Base-by-base conservation (phyloP, 2,888 invertebrate species). In the Callyntrura sp. region DNA sequence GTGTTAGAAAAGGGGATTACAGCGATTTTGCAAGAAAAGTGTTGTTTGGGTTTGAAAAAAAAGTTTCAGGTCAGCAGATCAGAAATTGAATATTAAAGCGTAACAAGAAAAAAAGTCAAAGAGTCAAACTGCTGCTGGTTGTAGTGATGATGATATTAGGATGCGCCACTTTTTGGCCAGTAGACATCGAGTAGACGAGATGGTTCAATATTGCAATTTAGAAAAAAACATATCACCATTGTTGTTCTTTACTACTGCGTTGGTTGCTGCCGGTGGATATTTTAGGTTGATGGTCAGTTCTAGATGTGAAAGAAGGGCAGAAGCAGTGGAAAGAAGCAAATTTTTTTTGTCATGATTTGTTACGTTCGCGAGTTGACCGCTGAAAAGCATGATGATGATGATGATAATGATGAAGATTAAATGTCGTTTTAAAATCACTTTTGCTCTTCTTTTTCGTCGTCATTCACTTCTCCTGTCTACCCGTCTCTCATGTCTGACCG, bases 51-150 rank as follows among this genome's bases (percentile, higher is more conserved):
- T 35, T 4, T 28, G 28, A 2, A 14, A 9, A 65, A 25, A 12
- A 35, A 28, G 65, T 65, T 65, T 65, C 23, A 65, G 65, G 65
- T 65, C 65, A 65, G 14, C 65, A 65, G 65, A 65, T 65, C 65
- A 65, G 65, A 65, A 65, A 65, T 65, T 65, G 65, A 65, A 65
- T 65, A 65, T 65, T 28, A 25, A 8, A 12, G 62, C 11, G 23
- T 23, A 14, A 12, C 14, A 28, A 12, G 2, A n/a, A 12, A 65
- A 2, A 62, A 65, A 65, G 65, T 65, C 28, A 28, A 65, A 51
- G 28, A 65, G 28, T 25, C 25, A 65, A 35, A 28, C 25, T 23
- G 62, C 62, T 35, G 65, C 51, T 51, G 12, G 60, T n/a, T n/a
- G n/a, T 35, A 35, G 35, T 35, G 35, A 4, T 35, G 2, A 4